These are phyloP conservation scores for Heteractis magnifica DNA, from an alignment of 92 coral and sea anemone species.

Conservation along the genomic window DNA sequence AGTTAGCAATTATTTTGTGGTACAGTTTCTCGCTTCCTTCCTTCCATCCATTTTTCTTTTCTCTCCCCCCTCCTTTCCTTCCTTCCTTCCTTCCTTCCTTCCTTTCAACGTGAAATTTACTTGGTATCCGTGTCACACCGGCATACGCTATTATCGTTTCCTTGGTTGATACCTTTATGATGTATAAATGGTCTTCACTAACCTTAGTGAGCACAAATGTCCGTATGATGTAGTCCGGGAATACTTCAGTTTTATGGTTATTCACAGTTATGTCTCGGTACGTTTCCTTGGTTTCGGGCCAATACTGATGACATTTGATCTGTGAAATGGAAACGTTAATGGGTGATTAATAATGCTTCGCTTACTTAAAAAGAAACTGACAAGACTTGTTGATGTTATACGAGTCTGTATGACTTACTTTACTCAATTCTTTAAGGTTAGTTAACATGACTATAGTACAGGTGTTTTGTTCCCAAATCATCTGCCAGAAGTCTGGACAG, in stretches of 20 bases:
- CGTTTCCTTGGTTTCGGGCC: constrained; percentile 50
- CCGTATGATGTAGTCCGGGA: constrained; percentile 47
- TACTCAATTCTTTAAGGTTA: constrained; percentile 44
- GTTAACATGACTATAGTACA: constrained; percentile 58
- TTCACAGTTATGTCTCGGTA: constrained; percentile 48
- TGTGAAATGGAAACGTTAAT: not conserved
- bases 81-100: too few relatives aligned
- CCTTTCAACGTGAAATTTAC: too few relatives aligned
- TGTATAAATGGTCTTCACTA: not conserved
- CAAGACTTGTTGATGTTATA: not conserved
- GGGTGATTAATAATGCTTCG: too few relatives aligned
- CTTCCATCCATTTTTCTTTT: too few relatives aligned
- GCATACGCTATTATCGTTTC: too few relatives aligned
- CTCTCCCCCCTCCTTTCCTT: too few relatives aligned
- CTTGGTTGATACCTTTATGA: too few relatives aligned
- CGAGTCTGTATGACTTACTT: constrained; percentile 19
- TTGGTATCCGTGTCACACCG: too few relatives aligned
- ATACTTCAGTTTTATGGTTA: constrained; percentile 42
- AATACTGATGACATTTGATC: constrained; percentile 64
- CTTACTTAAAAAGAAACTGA: not conserved
- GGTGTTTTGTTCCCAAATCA: constrained; percentile 63
- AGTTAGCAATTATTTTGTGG: too few relatives aligned
- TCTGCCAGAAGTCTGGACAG: constrained; percentile 57
- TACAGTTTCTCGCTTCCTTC: too few relatives aligned
- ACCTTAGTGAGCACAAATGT: constrained; percentile 53